These are phyloP conservation scores for Mus pahari DNA, from an alignment of 2,113 vertebrate genomes.

Conservation along the genomic window DNA sequence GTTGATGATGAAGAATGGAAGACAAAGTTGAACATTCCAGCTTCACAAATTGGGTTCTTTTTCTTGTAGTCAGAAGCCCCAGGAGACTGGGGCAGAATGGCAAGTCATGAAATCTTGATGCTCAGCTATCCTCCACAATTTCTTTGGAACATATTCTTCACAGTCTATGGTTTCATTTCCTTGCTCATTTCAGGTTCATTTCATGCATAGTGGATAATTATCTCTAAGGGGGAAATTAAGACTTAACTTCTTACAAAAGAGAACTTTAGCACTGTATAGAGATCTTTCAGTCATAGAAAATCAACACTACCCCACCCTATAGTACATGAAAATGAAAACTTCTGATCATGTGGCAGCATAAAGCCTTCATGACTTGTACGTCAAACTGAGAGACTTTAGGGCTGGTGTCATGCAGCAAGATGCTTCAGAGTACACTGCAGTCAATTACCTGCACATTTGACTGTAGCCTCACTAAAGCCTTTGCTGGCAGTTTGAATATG, in stretches of 20 bases:
- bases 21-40: background rate
- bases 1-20: background rate
- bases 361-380: background rate
- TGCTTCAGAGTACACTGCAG: background rate
- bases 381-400: background rate
- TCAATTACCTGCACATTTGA: background rate
- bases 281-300: background rate
- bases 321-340: background rate
- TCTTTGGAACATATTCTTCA: background rate
- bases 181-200: background rate
- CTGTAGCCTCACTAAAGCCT: background rate
- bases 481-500: too few species aligned
- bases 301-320: background rate
- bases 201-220: background rate
- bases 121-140: background rate
- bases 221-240: background rate
- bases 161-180: background rate
- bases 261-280: background rate
- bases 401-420: background rate
- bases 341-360: background rate
- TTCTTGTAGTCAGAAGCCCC: background rate
- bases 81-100: background rate
- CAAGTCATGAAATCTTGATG: accelerated
- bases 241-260: background rate
- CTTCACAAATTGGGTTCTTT: background rate